These are phyloP conservation scores for Callipepla squamata DNA, from an alignment of 2,113 vertebrate species.

Conservation along the genomic window DNA sequence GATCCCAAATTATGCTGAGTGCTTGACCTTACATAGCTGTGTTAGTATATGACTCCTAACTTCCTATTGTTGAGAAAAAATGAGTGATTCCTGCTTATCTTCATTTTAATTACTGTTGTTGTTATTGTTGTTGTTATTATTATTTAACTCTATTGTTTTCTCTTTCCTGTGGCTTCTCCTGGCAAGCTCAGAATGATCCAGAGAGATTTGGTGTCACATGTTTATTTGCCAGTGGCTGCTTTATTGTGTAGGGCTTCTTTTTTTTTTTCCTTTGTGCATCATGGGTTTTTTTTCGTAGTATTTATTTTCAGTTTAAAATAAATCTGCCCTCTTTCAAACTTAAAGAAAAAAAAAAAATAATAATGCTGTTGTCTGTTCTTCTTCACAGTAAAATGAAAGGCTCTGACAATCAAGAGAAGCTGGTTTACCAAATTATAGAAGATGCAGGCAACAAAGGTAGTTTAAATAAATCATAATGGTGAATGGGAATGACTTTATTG, in stretches of 20 bases:
- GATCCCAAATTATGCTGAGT: background rate
- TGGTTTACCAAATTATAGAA: conserved; percentile 98
- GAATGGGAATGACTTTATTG: background rate
- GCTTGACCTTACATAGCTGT: background rate
- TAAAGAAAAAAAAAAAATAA: background rate
- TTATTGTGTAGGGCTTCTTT: background rate
- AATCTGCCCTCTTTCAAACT: background rate
- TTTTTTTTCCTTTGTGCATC: background rate
- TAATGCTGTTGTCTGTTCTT: background rate
- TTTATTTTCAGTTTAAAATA: background rate
- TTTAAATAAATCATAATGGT: background rate
- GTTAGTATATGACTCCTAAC: background rate
- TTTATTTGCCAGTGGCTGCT: background rate
- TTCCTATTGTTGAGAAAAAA: background rate
- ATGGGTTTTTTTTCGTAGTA: background rate
- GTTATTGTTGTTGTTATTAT: background rate
- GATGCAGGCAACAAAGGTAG: conserved; percentile 98
- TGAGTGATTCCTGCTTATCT: background rate
- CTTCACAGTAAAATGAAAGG: conserved; percentile 96
- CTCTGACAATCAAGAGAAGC: conserved; percentile 98
- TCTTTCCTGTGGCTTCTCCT: background rate
- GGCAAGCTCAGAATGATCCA: background rate
- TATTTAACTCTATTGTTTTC: background rate
- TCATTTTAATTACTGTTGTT: too few species aligned
- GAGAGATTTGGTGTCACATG: background rate